Conservation (phyloP, 2,797 vertebrate genomes). For the Pangasius krempfi region DNA sequence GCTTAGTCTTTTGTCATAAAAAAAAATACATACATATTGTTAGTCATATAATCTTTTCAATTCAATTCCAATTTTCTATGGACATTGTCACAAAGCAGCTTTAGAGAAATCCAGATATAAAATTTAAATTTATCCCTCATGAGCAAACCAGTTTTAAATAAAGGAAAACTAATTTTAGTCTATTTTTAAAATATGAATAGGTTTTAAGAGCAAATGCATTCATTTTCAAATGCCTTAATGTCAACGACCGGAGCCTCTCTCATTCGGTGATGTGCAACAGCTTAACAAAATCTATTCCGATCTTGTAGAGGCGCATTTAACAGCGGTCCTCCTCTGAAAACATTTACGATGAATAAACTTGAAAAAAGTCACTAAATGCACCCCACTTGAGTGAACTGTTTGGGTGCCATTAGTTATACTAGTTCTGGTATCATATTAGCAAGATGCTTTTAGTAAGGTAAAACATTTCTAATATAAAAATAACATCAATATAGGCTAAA, state of each 20-base stretch:
- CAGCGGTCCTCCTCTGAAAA: neutral
- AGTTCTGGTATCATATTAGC: neutral
- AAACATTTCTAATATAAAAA: neutral
- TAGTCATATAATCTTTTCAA: neutral
- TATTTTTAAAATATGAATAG: neutral
- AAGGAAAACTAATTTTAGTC: neutral
- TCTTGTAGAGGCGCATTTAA: neutral
- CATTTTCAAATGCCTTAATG: neutral
- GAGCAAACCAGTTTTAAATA: neutral
- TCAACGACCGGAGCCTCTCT: neutral
- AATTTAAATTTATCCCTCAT: neutral
- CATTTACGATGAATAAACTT: neutral
- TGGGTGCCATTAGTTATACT: neutral
- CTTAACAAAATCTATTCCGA: neutral
- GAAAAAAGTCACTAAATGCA: constrained; percentile 1
- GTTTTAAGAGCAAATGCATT: neutral
- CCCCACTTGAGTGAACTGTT: neutral
- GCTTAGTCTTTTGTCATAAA: neutral
- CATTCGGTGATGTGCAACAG: neutral
- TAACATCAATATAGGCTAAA: neutral
- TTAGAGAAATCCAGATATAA: neutral
- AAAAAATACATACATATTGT: neutral
- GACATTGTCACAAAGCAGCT: neutral
- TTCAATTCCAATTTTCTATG: neutral
- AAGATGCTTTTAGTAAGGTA: neutral